These are phyloP conservation scores for Paelopatides confundens DNA, from an alignment of 53 echinoderm and acorn worm species.

Conservation along the genomic window DNA sequence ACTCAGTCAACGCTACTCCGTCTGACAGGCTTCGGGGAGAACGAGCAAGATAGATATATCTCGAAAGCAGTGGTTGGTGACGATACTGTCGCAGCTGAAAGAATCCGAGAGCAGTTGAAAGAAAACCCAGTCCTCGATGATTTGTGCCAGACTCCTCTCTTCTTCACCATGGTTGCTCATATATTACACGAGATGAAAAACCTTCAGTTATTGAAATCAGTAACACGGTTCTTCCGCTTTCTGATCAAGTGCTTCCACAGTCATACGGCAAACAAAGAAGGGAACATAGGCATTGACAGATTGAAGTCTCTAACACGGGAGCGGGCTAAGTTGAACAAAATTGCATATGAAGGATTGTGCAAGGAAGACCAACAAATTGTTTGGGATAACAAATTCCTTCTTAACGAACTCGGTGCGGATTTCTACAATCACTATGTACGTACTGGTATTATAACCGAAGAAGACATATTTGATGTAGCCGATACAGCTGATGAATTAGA, in stretches of 20 bases:
- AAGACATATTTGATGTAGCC: background rate
- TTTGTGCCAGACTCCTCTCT: background rate
- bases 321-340: background rate
- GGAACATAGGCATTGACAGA: too few species aligned
- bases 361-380: background rate
- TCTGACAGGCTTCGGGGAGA: background rate
- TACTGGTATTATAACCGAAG: background rate
- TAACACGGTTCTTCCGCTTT: background rate
- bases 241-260: background rate
- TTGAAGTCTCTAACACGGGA: too few species aligned
- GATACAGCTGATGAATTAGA: background rate
- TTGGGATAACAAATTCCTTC: background rate
- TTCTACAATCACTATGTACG: background rate
- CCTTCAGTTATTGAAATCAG: background rate
- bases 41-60: background rate
- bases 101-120: background rate
- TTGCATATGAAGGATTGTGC: background rate
- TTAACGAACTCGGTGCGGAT: background rate
- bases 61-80: background rate
- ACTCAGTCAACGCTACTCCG: too few species aligned
- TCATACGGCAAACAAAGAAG: background rate
- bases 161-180: background rate
- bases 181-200: background rate
- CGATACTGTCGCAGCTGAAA: background rate
- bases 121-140: background rate